A percentile compares a stretch with the other conserved stretches of the same genome.
These are phyloP conservation scores for Scaptodrosophila lebanonensis DNA, from an alignment of 1,140 invertebrate species.

Conservation along the genomic window DNA sequence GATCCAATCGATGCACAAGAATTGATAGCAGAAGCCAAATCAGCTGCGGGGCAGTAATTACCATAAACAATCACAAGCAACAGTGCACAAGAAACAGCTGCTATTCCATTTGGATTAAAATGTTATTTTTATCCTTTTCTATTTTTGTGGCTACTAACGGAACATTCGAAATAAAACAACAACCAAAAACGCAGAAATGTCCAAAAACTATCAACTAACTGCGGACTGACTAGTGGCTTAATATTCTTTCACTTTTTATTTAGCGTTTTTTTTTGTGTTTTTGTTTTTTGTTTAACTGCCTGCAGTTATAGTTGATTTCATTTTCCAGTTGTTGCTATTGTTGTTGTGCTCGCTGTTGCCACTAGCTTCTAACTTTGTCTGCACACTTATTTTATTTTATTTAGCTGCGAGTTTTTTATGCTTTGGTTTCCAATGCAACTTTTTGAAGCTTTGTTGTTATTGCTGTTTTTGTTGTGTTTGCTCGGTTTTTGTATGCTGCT, in stretches of 20 bases:
- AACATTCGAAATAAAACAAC: conserved; percentile 43
- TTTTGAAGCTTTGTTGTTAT: conserved; percentile 30
- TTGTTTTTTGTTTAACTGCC: conserved; percentile 5
- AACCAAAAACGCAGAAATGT: conserved; percentile 45
- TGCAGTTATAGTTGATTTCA: conserved; percentile 43
- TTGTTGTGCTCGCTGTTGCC: conserved; percentile 1
- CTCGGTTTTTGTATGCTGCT: conserved; percentile 21
- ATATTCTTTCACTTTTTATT: conserved; percentile 5
- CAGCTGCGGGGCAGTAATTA: too few relatives aligned
- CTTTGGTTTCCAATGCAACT: conserved; percentile 52
- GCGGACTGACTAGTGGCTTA: not conserved
- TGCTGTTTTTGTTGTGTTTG: conserved; percentile 19
- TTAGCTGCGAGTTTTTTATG: conserved; percentile 21
- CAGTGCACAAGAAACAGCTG: conserved; percentile 11
- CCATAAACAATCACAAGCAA: conserved; percentile 60
- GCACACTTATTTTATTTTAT: conserved; percentile 43
- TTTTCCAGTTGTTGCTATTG: conserved; percentile 27
- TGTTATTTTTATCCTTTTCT: conserved; percentile 14
- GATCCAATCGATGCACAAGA: conserved; percentile 34
- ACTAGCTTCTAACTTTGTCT: conserved; percentile 55
- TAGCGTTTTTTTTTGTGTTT: not conserved
- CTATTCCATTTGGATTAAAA: conserved; percentile 50
- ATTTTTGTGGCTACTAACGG: conserved; percentile 13
- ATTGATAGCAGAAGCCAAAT: conserved; percentile 19
- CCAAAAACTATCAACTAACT: conserved; percentile 38